Base-by-base conservation (phyloP, 2,113 vertebrate species). In the Papio anubis region DNA sequence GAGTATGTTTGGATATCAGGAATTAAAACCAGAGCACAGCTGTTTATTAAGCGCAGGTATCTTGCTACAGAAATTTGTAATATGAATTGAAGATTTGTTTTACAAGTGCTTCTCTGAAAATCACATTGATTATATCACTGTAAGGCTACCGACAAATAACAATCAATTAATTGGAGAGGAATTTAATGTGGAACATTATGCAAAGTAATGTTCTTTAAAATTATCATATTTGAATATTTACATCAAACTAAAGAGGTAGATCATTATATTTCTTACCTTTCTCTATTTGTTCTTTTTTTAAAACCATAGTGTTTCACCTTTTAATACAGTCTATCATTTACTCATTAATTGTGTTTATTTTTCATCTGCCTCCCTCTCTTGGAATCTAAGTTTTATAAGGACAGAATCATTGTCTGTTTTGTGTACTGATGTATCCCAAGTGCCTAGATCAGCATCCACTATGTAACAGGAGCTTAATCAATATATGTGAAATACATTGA, bases 71-170 rank as follows among this genome's bases (percentile, higher is more conserved):
- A 81, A 48, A 78, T 78, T 90, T 82, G 16, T 81, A 75, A 73
- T 86, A n/a, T 81, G 57, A 93, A 84, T 70, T 85, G 32, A 61
- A 93, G 40, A 82, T 91, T 86, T 78, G 7, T 82, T 89, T 52
- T 70, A 32, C 0, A 70, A 83, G 38, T 30, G 1, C 9, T 50
- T 83, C 48, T 48, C 27, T 82, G 40, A 94, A 95, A 92, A 57
- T 76, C 20, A 50, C 70, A 79, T 73, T 76, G 76, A 68, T 84
- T 68, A 23, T 3, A 57, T 72, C 70, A 73, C 72, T 72, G 1
- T 79, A 5, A 94, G 20, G 14, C 55, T 43, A 38, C 25, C 20
- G 35, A 80, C 78, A 88, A 38, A 14, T n/a, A 64, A 45, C 55
- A 79, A 76, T 86, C 16, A 52, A 5, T 82, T 52, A n/a, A 79